Base-by-base conservation (phyloP, 2,113 vertebrate genomes). In the Grammatotria lemairii region DNA sequence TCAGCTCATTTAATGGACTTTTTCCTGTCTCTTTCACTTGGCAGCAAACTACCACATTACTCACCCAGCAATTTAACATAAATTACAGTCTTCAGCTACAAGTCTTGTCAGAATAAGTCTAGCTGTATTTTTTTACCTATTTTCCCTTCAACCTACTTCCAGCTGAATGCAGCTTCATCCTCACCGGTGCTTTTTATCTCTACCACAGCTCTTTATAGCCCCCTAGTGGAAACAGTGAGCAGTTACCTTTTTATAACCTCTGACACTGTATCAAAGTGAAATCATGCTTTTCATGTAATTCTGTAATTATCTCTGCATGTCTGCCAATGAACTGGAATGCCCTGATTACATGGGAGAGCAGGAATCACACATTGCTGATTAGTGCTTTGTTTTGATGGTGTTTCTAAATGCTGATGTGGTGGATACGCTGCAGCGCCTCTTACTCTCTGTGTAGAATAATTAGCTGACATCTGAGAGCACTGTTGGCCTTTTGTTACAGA, bases 141-240 rank as follows among this genome's bases (percentile, higher is more conserved):
- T 40, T 40, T 40, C n/a, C 0, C 63, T 65, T 12, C 19, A 70
- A 9, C 0, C 65, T 16, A 1, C 65, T 26, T 42, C n/a, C 38
- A 42, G 38, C 5, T 45, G 38, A 73, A 16, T 17, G 5, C 65
- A 10, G 21, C 21, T 45, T 73, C n/a, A 4, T 73, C 38, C 45
- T 28, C 28, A 33, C 47, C 5, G 3, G 2, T 81, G 58, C 35
- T 35, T 13, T 58, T 23, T 23, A 3, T 23, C 45, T 2, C n/a
- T 14, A 35, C 12, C 23, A 21, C 63, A 21, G 88, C 81, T 82
- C 84, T 54, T 84, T 28, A 38, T 4, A 0, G 84, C 13, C 86
- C 81, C 86, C 88, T 82, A 4, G 84, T 90, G 86, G 79, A 60
- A 45, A 54, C 14, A 51, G 10, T 13, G 16, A n/a, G 23, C 8